Conservation (phyloP, 53 echinoderm and acorn worm species). For the Luidia sarsii region DNA sequence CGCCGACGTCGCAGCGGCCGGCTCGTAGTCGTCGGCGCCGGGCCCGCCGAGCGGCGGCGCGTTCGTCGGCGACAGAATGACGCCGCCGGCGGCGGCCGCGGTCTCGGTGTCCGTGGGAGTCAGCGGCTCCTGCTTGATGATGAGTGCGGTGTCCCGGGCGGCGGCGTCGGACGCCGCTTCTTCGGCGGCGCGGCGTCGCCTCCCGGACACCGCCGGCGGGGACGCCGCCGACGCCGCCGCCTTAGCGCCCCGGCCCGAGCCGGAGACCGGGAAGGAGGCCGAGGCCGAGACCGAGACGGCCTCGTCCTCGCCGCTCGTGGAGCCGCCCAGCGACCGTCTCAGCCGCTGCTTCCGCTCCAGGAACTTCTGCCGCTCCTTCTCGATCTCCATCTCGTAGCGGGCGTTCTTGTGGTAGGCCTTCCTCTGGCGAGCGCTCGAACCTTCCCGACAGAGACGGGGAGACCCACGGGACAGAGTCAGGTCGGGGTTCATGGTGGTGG, state of each 20-base stretch:
- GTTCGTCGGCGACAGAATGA: no score
- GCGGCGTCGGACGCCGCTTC: neutral
- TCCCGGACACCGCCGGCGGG: neutral
- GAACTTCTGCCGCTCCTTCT: constrained; percentile 79
- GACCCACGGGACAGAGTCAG: no score
- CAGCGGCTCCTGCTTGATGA: neutral
- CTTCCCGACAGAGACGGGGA: no score
- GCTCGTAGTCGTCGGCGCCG: neutral
- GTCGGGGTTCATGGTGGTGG: no score
- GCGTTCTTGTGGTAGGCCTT: constrained; percentile 75
- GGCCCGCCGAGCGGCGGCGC: neutral
- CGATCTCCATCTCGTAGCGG: constrained; percentile 96
- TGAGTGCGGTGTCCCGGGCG: no score
- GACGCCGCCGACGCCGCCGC: neutral
- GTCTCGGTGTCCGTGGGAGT: neutral
- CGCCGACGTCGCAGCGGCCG: no score
- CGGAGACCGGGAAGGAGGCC: neutral
- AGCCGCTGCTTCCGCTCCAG: constrained; percentile 60
- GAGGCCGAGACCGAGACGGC: no score
- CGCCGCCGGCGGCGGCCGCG: no score
- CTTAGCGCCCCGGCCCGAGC: neutral
- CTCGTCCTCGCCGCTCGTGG: constrained; percentile 39
- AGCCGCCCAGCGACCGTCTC: constrained; percentile 18
- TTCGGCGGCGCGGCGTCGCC: neutral
- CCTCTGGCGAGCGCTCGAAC: constrained; percentile 25